phyloP scores from a whole-genome alignment of 2,113 vertebrate species.

The Labeo catla region DNA sequence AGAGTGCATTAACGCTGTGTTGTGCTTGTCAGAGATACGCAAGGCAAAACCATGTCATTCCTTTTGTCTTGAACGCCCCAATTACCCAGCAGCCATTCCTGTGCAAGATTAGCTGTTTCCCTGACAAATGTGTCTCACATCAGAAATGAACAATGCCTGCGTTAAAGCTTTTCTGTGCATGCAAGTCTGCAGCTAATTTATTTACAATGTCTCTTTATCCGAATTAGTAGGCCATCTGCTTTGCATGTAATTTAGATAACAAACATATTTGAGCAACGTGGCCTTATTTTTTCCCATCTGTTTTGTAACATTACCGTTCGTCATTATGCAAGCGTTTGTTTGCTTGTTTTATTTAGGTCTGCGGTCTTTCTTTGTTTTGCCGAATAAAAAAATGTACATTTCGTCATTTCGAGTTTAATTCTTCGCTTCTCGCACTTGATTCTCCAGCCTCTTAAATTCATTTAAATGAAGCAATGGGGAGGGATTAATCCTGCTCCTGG shows the following conservation, averaged over 20 bases:
- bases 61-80: conserved; percentile 44
- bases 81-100: conserved; percentile 47
- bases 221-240: conserved; percentile 55
- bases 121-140: conserved; percentile 46
- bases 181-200: conserved; percentile 43
- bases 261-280: conserved; percentile 8
- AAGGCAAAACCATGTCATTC: neutral
- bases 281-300: conserved; percentile 21
- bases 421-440: neutral
- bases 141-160: conserved; percentile 25
- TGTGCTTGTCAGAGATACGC: conserved; percentile 32
- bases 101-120: conserved; percentile 51
- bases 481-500: conserved; percentile 38
- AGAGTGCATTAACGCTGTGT: conserved; percentile 13
- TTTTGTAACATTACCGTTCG: conserved; percentile 39
- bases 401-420: neutral
- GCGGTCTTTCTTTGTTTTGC: neutral
- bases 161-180: neutral
- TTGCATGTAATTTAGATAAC: conserved; percentile 47
- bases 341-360: conserved; percentile 41
- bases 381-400: neutral
- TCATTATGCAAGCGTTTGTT: conserved; percentile 41
- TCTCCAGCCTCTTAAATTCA: conserved; percentile 32
- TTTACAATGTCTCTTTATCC: conserved; percentile 38
- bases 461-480: conserved; percentile 31